Evolutionary conservation across 2,888 invertebrate species (phyloP).

Genomic region (Microchrysa polita): DNA sequence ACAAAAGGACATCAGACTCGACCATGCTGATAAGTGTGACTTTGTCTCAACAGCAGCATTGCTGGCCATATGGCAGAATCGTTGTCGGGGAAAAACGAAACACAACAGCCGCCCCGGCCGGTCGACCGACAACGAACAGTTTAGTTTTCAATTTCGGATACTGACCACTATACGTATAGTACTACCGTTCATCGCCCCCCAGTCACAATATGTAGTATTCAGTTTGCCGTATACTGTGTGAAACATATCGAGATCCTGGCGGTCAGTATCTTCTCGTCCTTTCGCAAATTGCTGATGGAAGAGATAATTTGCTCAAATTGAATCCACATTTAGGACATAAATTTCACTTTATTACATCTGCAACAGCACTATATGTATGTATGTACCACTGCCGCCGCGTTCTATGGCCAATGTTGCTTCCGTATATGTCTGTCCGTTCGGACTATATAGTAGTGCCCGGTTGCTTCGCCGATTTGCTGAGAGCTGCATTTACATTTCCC

Average conservation of each 20-base stretch:
- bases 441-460: not conserved
- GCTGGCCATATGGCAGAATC: not conserved
- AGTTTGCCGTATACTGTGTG: not conserved
- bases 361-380: too few species aligned
- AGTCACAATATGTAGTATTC: too few species aligned
- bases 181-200: too few species aligned
- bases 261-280: constrained; percentile 27
- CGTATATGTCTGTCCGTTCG: too few species aligned
- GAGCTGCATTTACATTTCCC: constrained; percentile 3
- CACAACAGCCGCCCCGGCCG: not conserved
- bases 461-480: constrained; percentile 12
- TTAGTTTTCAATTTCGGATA: constrained; percentile 1
- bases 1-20: not conserved
- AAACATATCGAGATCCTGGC: not conserved
- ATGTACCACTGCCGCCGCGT: constrained; percentile 12
- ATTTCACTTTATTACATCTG: constrained; percentile 49
- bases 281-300: constrained; percentile 49
- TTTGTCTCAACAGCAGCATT: not conserved
- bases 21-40: constrained; percentile 2
- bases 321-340: constrained; percentile 49
- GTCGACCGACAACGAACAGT: not conserved
- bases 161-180: too few species aligned
- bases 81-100: not conserved
- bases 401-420: too few species aligned
- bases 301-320: constrained; percentile 49